Conservation (phyloP, 2,888 invertebrate species). For the Meliscaeva auricollis region DNA sequence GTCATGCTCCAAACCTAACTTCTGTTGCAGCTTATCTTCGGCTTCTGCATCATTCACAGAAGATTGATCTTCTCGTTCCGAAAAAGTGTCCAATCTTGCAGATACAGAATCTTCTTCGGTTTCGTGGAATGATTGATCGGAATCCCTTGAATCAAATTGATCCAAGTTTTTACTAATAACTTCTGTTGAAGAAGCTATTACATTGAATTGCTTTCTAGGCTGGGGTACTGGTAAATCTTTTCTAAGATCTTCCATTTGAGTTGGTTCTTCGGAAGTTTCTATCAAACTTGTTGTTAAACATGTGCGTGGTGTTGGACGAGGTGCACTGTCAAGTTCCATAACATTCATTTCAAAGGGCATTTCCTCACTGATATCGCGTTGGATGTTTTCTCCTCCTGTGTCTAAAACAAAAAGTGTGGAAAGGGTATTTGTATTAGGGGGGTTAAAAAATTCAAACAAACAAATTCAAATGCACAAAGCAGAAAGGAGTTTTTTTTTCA, state of each 20-base stretch:
- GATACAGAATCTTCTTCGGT: conserved; percentile 7
- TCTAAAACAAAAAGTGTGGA: conserved; percentile 84
- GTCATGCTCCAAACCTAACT: background rate
- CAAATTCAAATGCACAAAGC: conserved; percentile 39
- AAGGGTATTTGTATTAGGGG: conserved; percentile 82
- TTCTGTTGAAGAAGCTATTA: background rate
- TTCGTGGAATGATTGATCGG: background rate
- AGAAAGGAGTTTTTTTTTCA: conserved; percentile 34
- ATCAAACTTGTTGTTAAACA: conserved; percentile 76
- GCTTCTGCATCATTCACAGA: conserved; percentile 2
- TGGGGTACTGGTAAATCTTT: conserved; percentile 10
- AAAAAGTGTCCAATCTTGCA: background rate
- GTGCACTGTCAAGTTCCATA: conserved; percentile 78
- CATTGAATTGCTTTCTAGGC: background rate
- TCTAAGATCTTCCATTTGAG: background rate
- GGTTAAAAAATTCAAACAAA: conserved; percentile 72
- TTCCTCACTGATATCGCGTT: conserved; percentile 45
- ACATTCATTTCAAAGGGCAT: conserved; percentile 70
- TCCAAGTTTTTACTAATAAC: background rate
- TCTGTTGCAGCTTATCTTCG: background rate
- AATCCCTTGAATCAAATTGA: background rate
- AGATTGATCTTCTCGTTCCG: background rate
- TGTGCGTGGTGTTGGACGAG: conserved; percentile 85
- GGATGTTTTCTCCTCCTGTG: conserved; percentile 81
- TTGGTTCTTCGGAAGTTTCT: background rate